Base-by-base conservation (phyloP, 2,797 vertebrate species). In the Gallinago stenura region DNA sequence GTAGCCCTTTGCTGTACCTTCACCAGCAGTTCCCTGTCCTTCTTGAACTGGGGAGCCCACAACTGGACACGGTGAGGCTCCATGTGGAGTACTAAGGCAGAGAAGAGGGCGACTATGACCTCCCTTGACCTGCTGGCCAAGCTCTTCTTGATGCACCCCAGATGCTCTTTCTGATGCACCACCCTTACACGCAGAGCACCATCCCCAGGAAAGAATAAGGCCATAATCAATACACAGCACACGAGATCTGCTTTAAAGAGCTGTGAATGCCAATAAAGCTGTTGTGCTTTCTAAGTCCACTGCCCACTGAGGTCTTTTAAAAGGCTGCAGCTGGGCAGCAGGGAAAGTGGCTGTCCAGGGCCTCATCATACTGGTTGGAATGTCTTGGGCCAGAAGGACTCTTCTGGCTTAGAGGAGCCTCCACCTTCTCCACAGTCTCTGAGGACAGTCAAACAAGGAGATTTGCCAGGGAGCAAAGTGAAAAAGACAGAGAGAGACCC, bases 181-280 rank as follows among this genome's bases (percentile, higher is more conserved):
- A 30, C 51, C 26, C 46, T 65, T n/a, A 51, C 7, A 35, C 0
- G 0, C 1, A 31, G 4, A 64, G 26, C 31, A 46, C 25, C 1
- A 10, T 62, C 33, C 64, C 28, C 48, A 57, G 43, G 21, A 73
- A 66, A 60, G 43, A 85, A 28, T 10, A 83, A 2, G 4, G 56
- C 37, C 51, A 70, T n/a, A 57, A 35, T 48, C 51, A 70, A 71
- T 4, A 83, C 25, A 83, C 82, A 48, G 5, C n/a, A 28, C 22
- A 25, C 2, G 15, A 89, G 25, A 68, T 45, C 30, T 35, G 6
- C 57, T 76, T 69, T 28, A n/a, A 48, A 48, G 58, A 87, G 26
- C 41, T 43, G 25, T 58, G 26, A 75, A 62, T 21, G 33, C 20
- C 46, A 12, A 39, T 15, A 35, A 5, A 94, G 50, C 18, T 82